These are phyloP conservation scores for Strigamia maritima DNA, from an alignment of 2,888 invertebrate genomes.

Conservation along the genomic window DNA sequence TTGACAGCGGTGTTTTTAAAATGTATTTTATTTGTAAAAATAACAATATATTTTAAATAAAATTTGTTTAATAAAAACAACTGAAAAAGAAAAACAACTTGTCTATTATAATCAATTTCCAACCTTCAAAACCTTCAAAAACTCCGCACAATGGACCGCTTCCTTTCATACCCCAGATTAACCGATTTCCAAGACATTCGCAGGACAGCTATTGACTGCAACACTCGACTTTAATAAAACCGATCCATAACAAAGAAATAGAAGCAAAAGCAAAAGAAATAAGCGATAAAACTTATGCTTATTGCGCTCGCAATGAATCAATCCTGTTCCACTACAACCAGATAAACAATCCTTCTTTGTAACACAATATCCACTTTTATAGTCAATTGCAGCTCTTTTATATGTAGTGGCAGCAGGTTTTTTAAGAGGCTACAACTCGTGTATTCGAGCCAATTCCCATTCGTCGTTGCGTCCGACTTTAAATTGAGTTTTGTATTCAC, in stretches of 20 bases:
- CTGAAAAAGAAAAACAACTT: too few relatives aligned
- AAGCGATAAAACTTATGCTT: slow-evolving; percentile 25
- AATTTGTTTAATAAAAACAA: too few relatives aligned
- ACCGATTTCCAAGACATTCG: too few relatives aligned
- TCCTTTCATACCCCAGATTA: too few relatives aligned
- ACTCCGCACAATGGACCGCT: too few relatives aligned
- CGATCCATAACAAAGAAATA: background rate
- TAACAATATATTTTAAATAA: too few relatives aligned
- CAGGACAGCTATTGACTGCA: too few relatives aligned
- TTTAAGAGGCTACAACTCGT: slow-evolving; percentile 27
- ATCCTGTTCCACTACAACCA: background rate
- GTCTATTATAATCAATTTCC: too few relatives aligned
- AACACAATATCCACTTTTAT: slow-evolving; percentile 15
- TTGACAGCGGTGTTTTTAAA: too few relatives aligned
- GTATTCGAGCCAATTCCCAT: slow-evolving; percentile 15
- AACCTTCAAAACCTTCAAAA: too few relatives aligned
- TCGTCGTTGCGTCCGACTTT: slow-evolving; percentile 12
- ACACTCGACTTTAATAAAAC: background rate
- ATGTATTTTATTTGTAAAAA: too few relatives aligned
- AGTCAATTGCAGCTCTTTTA: slow-evolving; percentile 16
- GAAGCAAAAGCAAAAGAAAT: background rate
- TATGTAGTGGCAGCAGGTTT: slow-evolving; percentile 9
- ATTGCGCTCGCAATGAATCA: slow-evolving; percentile 27
- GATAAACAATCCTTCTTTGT: slow-evolving; percentile 15
- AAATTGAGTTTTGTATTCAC: slow-evolving; percentile 22